phyloP scores from a whole-genome alignment of 2,797 vertebrate species.

The Tragopan temminckii region DNA sequence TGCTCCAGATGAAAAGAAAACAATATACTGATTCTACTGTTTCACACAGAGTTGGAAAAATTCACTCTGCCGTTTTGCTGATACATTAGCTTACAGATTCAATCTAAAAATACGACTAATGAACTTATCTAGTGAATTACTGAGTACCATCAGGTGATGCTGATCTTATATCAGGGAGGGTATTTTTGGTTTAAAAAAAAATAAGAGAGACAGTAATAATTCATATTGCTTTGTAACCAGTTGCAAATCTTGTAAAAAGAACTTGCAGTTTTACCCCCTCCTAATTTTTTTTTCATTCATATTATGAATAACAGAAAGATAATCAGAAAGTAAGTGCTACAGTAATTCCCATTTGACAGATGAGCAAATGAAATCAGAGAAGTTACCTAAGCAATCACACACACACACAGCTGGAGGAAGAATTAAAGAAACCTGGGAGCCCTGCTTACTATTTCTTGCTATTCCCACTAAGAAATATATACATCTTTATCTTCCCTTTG shows the following conservation, averaged over 20 bases:
- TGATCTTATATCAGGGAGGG: not conserved
- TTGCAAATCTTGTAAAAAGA: not conserved
- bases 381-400: not conserved
- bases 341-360: not conserved
- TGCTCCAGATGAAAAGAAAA: not conserved
- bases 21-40: not conserved
- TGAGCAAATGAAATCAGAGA: not conserved
- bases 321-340: not conserved
- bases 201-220: not conserved
- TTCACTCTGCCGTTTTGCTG: not conserved
- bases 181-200: not conserved
- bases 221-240: not conserved
- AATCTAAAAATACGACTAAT: not conserved
- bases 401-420: not conserved
- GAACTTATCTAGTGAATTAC: not conserved
- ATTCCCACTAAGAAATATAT: not conserved
- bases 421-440: not conserved
- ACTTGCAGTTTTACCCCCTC: not conserved
- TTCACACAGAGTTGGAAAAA: not conserved
- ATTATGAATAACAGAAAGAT: not conserved
- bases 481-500: not conserved
- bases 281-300: not conserved
- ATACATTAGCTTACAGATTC: not conserved
- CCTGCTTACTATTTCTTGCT: not conserved
- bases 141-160: not conserved